Evolutionary conservation across 2,797 vertebrate species (phyloP).

Genomic region (Pogonophryne albipinna): DNA sequence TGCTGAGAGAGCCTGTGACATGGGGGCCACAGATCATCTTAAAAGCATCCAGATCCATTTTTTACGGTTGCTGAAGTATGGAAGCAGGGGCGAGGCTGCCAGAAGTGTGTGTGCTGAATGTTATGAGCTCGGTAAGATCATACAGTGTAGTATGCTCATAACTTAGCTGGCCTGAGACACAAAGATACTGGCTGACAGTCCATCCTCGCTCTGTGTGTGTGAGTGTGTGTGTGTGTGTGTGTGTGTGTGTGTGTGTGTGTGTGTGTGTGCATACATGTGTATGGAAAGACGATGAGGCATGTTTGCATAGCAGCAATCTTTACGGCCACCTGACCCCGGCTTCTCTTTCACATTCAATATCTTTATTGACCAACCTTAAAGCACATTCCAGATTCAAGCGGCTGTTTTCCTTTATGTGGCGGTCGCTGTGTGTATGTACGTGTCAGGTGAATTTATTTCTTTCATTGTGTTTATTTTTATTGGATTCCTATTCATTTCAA

Average conservation of each 20-base stretch:
- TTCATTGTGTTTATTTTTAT: conserved; percentile 6
- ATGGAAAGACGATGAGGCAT: conserved; percentile 58
- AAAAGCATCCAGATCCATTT: conserved; percentile 54
- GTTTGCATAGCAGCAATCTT: conserved; percentile 68
- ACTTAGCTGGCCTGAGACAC: conserved; percentile 48
- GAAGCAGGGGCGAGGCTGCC: conserved; percentile 34
- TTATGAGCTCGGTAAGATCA: conserved; percentile 55
- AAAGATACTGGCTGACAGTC: conserved; percentile 48
- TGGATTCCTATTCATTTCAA: neutral
- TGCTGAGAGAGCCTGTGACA: conserved; percentile 10
- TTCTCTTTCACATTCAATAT: conserved; percentile 73
- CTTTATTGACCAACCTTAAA: conserved; percentile 71
- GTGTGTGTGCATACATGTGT: conserved; percentile 24
- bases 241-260: conserved; percentile 25
- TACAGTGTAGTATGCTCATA: conserved; percentile 34
- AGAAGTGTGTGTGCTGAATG: conserved; percentile 29
- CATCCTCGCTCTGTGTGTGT: conserved; percentile 13
- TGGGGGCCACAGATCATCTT: conserved; percentile 55
- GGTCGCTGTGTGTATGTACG: neutral
- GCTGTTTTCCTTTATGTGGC: conserved; percentile 30
- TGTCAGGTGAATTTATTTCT: conserved; percentile 12
- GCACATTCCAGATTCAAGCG: conserved; percentile 42
- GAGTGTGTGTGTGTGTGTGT: conserved; percentile 15
- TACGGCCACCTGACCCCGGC: conserved; percentile 68
- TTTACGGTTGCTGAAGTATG: conserved; percentile 57